phyloP scores from a whole-genome alignment of 1,140 invertebrate species.

The Eubasilissa regina region DNA sequence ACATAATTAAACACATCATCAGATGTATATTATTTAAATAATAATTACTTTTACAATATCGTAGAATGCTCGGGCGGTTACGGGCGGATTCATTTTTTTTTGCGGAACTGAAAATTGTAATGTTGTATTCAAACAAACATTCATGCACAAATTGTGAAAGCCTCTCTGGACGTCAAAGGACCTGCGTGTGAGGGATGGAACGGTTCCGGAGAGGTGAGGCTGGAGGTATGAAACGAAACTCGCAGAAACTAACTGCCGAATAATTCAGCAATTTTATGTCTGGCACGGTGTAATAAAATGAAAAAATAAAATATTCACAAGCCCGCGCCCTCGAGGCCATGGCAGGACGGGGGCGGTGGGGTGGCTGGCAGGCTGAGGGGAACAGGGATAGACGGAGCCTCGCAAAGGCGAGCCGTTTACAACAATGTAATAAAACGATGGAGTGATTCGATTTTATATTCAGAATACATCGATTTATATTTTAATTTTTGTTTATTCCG shows the following conservation, averaged over 20 bases:
- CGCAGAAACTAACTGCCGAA: conserved; percentile 59
- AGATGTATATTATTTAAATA: too few relatives aligned
- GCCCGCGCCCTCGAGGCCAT: conserved; percentile 44
- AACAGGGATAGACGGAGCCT: neutral
- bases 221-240: conserved; percentile 43
- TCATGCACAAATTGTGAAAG: conserved; percentile 8
- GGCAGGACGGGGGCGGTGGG: neutral
- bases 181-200: neutral
- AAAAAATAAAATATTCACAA: conserved; percentile 61
- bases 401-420: conserved; percentile 38
- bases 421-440: conserved; percentile 48
- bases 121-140: conserved; percentile 7
- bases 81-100: neutral
- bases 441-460: conserved; percentile 40
- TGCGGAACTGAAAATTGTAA: neutral
- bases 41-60: too few relatives aligned
- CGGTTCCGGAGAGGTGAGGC: neutral
- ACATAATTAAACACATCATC: too few relatives aligned
- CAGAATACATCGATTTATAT: conserved; percentile 39
- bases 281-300: conserved; percentile 59
- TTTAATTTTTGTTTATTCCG: conserved; percentile 16
- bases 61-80: neutral
- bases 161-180: conserved; percentile 3
- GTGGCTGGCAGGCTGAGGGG: conserved; percentile 13
- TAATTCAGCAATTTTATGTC: conserved; percentile 61